Evolutionary conservation across 2,888 invertebrate genomes (phyloP), one percentile per base, ranked within the genome.

Genomic region (Brachypterus glaber): DNA sequence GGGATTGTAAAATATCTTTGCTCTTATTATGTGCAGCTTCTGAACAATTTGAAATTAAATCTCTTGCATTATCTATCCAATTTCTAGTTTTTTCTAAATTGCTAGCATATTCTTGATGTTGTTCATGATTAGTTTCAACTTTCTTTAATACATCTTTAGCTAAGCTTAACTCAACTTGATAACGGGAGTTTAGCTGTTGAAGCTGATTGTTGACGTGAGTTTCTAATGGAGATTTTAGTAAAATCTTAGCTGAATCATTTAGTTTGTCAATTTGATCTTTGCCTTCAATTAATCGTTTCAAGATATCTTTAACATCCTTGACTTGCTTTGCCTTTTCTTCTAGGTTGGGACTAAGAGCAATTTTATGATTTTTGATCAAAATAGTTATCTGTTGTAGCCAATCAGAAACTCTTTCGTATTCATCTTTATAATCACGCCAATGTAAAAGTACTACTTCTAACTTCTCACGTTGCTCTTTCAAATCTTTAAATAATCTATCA

Each of bases 341-440:
- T 1, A 88, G 70, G 37, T 80, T 86, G 2, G 87, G 79, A 15
- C 85, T 72, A 8, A 90, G 67, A 14, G 86, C 82, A 15, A 87
- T 76, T 63, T 92, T 92, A 53, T 91, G 87, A 39, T 88, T 87
- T 60, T 92, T 91, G 8, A 90, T 83, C 5, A 90, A 73, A 52
- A 90, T 88, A 53, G 91, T 90, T 55, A 87, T 87, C 62, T 91
- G 90, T 56, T 91, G 91, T 17, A 92, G 64, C 91, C 91, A 92
- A 61, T 92, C 91, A 34, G 88, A 88, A 11, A 92, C 67, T 42
- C 87, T 76, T 60, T 92, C 91, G 57, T 87, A 90, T 63, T 92
- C 91, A 57, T 91, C 91, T 63, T 91, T 91, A 66, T 87, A 92
- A 43, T 89, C 85, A 37, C 88, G 76, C 86, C 90, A 88, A 55